phyloP scores from a whole-genome alignment of 2,113 vertebrate species.

The Arenaria interpres region DNA sequence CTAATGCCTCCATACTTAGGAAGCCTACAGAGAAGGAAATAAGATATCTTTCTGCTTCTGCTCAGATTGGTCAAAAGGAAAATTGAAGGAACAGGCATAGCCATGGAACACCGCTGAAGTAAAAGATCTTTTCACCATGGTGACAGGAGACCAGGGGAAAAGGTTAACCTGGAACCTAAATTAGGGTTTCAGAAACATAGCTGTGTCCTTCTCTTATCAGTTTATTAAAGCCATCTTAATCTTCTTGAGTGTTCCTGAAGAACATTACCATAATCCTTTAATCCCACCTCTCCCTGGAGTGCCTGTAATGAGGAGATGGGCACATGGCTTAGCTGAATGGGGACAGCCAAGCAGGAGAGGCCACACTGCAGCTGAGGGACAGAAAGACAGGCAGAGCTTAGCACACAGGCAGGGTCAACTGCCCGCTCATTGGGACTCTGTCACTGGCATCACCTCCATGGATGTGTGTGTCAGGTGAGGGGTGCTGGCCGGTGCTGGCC shows the following conservation, averaged over 20 bases:
- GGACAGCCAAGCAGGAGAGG: slow-evolving; percentile 38
- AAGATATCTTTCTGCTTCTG: background rate
- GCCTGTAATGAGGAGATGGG: slow-evolving; percentile 61
- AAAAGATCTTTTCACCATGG: background rate
- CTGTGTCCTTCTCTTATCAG: slow-evolving; percentile 41
- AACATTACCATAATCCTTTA: slow-evolving; percentile 73
- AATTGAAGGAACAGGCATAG: background rate
- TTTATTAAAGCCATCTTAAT: slow-evolving; percentile 71
- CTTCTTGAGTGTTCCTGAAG: slow-evolving; percentile 64
- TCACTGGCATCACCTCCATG: background rate
- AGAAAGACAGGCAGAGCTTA: background rate
- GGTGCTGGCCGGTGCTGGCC: background rate
- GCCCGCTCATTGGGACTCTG: background rate
- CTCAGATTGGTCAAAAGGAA: background rate
- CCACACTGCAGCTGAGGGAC: background rate
- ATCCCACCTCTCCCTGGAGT: slow-evolving; percentile 66
- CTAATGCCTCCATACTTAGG: background rate
- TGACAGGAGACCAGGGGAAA: background rate
- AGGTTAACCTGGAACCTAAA: slow-evolving; percentile 60
- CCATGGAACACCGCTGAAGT: background rate
- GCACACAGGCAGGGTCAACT: background rate
- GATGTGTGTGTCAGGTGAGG: accelerated
- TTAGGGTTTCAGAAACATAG: slow-evolving; percentile 52
- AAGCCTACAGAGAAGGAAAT: background rate
- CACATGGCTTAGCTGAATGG: slow-evolving; percentile 51